A percentile compares a stretch with the other conserved stretches of the same genome.
Evolutionary conservation across 2,113 vertebrate species (phyloP).

Genomic region (Zosterops hypoxanthus): DNA sequence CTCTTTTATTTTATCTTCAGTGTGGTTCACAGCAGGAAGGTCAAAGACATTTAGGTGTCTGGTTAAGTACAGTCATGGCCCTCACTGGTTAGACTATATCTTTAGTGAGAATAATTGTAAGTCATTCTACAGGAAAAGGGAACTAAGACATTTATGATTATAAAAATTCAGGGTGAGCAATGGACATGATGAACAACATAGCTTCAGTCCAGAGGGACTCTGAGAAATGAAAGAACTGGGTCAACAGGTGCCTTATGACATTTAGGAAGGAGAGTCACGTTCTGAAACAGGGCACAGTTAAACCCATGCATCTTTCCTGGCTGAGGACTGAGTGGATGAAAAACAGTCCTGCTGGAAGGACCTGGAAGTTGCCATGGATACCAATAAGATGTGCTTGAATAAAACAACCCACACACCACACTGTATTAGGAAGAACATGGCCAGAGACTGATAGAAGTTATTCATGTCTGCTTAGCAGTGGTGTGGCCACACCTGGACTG

Average conservation of each 20-base stretch:
- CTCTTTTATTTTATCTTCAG: neutral
- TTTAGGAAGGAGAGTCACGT: neutral
- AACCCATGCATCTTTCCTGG: neutral
- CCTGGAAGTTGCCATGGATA: neutral
- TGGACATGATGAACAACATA: neutral
- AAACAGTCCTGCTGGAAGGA: neutral
- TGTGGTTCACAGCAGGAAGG: neutral
- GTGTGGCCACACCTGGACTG: neutral
- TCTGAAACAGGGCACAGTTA: neutral
- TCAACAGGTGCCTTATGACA: neutral
- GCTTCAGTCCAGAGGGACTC: neutral
- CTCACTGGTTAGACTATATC: neutral
- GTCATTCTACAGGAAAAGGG: neutral
- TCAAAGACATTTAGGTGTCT: neutral
- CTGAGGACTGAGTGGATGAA: neutral
- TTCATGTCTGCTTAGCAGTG: neutral
- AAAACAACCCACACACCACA: neutral
- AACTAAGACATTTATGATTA: neutral
- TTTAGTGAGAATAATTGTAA: neutral
- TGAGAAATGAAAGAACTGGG: neutral
- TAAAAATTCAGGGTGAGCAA: neutral
- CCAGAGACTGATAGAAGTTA: neutral
- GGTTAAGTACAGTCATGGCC: neutral
- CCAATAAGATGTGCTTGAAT: neutral
- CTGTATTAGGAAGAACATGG: neutral